A percentile compares a stretch with the other conserved stretches of the same genome.
These are phyloP conservation scores for Rynchops niger DNA, from an alignment of 2,113 vertebrate genomes.

Conservation along the genomic window DNA sequence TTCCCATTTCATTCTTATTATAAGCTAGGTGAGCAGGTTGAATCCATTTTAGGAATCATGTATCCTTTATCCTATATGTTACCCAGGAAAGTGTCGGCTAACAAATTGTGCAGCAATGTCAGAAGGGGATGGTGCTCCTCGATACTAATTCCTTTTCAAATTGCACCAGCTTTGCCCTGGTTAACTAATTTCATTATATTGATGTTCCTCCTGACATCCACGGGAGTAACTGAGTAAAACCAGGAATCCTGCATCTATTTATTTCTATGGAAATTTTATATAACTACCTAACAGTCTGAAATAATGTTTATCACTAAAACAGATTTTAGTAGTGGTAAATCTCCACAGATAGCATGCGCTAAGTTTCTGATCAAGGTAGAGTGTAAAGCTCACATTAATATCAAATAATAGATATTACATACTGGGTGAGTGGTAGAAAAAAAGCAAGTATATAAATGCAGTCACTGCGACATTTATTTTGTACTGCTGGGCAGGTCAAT, in stretches of 20 bases:
- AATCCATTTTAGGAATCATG: background rate
- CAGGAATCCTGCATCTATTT: background rate
- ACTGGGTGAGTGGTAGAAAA: background rate
- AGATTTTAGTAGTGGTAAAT: conserved; percentile 10
- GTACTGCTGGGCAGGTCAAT: background rate
- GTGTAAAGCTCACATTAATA: background rate
- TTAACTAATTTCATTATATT: background rate
- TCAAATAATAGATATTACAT: background rate
- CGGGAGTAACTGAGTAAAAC: background rate
- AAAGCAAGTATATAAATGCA: background rate
- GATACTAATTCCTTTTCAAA: background rate
- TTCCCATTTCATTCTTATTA: background rate
- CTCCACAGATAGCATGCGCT: background rate
- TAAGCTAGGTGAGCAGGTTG: background rate
- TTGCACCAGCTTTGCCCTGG: background rate
- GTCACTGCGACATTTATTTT: background rate
- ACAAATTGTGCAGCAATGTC: background rate
- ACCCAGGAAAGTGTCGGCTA: background rate
- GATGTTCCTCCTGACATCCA: background rate
- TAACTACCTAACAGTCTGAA: background rate
- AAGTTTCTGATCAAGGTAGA: conserved; percentile 4
- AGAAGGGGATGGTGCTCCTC: background rate
- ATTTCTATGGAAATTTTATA: background rate
- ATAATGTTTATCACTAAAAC: background rate
- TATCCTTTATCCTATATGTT: background rate